Conservation (phyloP, 2,797 vertebrate genomes). For the Tapera naevia region DNA sequence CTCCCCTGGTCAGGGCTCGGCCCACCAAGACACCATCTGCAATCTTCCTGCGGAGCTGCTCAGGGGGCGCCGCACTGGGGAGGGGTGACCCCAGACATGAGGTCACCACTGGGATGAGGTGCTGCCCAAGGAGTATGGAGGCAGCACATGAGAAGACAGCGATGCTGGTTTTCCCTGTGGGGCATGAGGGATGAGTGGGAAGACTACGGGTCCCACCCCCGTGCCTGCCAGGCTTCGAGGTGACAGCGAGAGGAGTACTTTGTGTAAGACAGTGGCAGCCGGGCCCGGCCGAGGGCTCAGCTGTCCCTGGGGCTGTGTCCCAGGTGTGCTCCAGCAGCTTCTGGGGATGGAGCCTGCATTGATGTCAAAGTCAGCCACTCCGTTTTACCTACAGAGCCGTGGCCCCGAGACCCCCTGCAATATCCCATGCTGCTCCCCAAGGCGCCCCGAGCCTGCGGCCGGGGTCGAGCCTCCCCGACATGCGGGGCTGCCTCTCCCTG, state of each 20-base stretch:
- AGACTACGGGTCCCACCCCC: not conserved
- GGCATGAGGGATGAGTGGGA: rapidly evolving
- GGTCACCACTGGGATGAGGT: not conserved
- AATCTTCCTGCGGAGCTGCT: not conserved
- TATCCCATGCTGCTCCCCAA: conserved; percentile 3
- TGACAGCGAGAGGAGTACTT: not conserved
- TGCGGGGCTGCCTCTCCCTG: not conserved
- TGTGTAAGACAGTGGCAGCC: conserved; percentile 16
- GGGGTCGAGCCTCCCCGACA: not conserved
- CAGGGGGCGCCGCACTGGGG: not conserved
- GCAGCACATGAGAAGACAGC: not conserved
- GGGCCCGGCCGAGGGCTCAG: not conserved
- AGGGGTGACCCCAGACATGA: not conserved
- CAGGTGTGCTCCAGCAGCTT: conserved; percentile 31
- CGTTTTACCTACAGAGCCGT: not conserved
- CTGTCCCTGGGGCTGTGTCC: not conserved
- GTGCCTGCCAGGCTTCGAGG: not conserved
- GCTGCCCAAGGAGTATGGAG: not conserved
- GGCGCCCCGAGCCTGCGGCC: not conserved
- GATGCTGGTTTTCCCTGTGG: not conserved
- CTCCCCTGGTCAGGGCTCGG: not conserved
- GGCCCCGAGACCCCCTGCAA: not conserved
- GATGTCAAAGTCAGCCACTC: conserved; percentile 19
- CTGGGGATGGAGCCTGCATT: not conserved
- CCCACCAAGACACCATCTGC: not conserved